Base-by-base conservation (phyloP, 2,797 vertebrate species). In the Lepus townsendii region DNA sequence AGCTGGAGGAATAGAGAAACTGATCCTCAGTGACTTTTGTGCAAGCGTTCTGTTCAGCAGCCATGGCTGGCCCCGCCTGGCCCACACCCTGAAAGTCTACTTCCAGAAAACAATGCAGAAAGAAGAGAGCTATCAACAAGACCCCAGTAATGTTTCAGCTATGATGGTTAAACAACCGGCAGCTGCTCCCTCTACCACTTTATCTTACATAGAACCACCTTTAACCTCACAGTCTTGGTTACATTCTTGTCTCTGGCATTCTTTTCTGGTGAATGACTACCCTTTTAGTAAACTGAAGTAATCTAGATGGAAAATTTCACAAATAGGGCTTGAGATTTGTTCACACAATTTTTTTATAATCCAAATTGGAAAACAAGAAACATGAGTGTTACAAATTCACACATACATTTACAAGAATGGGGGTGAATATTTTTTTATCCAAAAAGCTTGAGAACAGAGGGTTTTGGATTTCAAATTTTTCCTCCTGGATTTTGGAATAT, bases 291-390 rank as follows among this genome's bases (percentile, higher is more conserved):
- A 8, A 54, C 0, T 65, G 32, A 85, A 63, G 11, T 4, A 26
- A 14, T 52, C 69, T 47, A 72, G 60, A 75, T 57, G 26, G 66
- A 19, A 82, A 95, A 83, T 83, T 35, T 95, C 20, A 63, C 90
- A 88, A 52, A 68, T 3, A 35, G 5, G 30, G 9, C 7, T 63
- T 83, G 52, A 17, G 13, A 77, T 24, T 62, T 90, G 35, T 27
- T 60, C 20, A 89, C 35, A 87, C 12, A 73, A 77, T 83, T 47
- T 47, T 47, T 42, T 77, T 60, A 77, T 66, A 93, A 89, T 52
- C 27, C 38, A 88, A 73, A 14, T 69, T 54, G n/a, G 38, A 66
- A 94, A 93, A 84, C 12, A 89, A 94, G 35, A 80, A 69, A 88
- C 86, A 35, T 42, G 13, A 2, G 1, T 16, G 17, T 19, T 52